Evolutionary conservation across 2,888 invertebrate genomes (phyloP), one percentile per base, ranked within the genome.

Genomic region (Conops quadrifasciatus): DNA sequence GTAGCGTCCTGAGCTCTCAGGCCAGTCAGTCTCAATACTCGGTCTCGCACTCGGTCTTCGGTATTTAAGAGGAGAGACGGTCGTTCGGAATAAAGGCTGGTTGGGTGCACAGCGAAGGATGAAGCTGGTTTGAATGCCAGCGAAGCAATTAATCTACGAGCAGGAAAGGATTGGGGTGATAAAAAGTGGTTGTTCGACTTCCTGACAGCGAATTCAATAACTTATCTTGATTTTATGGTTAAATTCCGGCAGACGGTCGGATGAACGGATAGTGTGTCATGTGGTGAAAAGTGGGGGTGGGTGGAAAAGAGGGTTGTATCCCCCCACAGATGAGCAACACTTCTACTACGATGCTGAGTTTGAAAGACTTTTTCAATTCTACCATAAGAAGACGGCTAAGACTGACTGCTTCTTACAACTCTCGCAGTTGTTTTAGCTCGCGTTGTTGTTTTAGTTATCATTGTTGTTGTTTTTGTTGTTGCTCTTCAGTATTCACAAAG

Each of bases 201-300:
- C 80, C 80, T 82, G 82, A 80, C 82, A 80, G 80, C 79, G 82
- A 81, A 83, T 82, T 82, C 83, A 82, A 82, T 83, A 82, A 83
- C 79, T 83, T 82, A 82, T 83, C 82, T 82, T 81, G 82, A 82
- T 82, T 80, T 82, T 82, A 81, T 82, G 80, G 82, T 77, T 81
- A 81, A 79, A 81, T 78, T 78, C 80, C 77, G 49, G 43, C 60
- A 59, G 59, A 43, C 15, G 26, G 24, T 36, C 30, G 16, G 45
- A 36, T 1, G 11, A 26, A 16, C 3, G 21, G 30, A 51, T 49
- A 7, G 9, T 26, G 49, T 15, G 28, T 49, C 19, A 11, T 65
- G n/a, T 16, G 51, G 28, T 28, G 15, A 49, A 7, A 21, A 56
- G 13, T 13, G 1, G 28, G 26, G 15, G 28, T 26, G 24, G 16